phyloP scores from a whole-genome alignment of 2,797 vertebrate genomes.

The Cirrhinus molitorella region DNA sequence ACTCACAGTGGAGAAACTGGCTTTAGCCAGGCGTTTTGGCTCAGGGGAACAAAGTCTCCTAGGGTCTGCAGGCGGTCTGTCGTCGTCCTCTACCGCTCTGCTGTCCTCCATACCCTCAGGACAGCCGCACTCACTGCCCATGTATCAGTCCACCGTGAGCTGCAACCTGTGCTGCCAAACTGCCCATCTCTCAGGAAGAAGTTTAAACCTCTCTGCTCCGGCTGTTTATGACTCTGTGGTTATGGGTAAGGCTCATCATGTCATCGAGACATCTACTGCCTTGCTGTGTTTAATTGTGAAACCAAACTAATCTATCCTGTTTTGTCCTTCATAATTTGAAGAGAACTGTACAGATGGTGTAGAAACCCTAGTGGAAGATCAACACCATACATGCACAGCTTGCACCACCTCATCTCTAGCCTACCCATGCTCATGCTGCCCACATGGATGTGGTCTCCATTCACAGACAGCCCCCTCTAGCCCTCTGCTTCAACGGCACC shows the following conservation, averaged over 20 bases:
- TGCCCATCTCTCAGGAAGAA: constrained; percentile 55
- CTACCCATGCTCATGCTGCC: neutral
- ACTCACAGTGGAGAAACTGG: constrained; percentile 65
- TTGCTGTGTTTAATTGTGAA: constrained; percentile 20
- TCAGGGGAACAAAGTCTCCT: constrained; percentile 65
- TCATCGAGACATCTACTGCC: neutral
- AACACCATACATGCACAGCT: neutral
- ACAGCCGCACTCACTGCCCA: constrained; percentile 54
- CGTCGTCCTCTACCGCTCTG: constrained; percentile 41
- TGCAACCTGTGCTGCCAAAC: constrained; percentile 63
- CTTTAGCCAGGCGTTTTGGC: constrained; percentile 58
- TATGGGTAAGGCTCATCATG: constrained; percentile 69
- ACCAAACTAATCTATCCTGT: neutral
- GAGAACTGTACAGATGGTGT: constrained; percentile 15
- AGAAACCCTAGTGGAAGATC: neutral
- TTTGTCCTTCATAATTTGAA: constrained; percentile 30
- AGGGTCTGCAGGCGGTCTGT: constrained; percentile 6
- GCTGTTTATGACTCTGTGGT: constrained; percentile 60
- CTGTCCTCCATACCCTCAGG: constrained; percentile 44
- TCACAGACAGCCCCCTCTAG: constrained; percentile 24
- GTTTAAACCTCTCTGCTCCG: constrained; percentile 69
- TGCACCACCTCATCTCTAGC: constrained; percentile 10
- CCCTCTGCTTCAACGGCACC: constrained; percentile 24
- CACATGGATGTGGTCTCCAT: neutral
- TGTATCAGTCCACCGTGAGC: constrained; percentile 64